phyloP scores from a whole-genome alignment of 2,113 vertebrate species.

The Prochilodus magdalenae region DNA sequence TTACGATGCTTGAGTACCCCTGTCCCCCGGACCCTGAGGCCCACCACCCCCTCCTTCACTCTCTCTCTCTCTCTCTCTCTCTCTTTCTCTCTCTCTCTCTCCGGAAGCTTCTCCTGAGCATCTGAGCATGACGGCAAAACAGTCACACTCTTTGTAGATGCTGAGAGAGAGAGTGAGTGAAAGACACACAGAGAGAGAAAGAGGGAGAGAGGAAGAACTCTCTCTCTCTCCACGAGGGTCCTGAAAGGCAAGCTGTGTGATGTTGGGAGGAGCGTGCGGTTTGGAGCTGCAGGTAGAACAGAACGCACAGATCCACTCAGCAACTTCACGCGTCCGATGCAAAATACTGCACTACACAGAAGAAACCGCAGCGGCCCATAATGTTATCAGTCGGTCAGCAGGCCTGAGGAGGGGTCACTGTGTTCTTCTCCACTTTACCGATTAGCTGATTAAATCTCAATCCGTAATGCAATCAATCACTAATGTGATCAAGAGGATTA shows the following conservation, averaged over 20 bases:
- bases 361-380: background rate
- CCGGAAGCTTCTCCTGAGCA: slow-evolving; percentile 56
- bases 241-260: slow-evolving; percentile 18
- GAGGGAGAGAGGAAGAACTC: slow-evolving; percentile 5
- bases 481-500: background rate
- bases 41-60: background rate
- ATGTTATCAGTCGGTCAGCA: slow-evolving; percentile 16
- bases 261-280: background rate
- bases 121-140: slow-evolving; percentile 60
- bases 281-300: slow-evolving; percentile 5
- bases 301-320: background rate
- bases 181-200: slow-evolving; percentile 28
- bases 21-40: slow-evolving; percentile 44
- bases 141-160: slow-evolving; percentile 53
- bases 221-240: slow-evolving; percentile 22
- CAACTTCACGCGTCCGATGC: background rate
- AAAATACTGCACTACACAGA: background rate
- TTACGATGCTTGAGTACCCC: slow-evolving; percentile 56
- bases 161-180: slow-evolving; percentile 28
- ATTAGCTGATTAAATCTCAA: slow-evolving; percentile 10
- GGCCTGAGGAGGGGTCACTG: slow-evolving; percentile 1
- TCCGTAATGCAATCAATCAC: background rate
- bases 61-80: background rate
- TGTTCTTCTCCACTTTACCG: background rate
- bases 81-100: slow-evolving; percentile 20